phyloP scores from a whole-genome alignment of 2,797 vertebrate species.

The Rallus crepitans region DNA sequence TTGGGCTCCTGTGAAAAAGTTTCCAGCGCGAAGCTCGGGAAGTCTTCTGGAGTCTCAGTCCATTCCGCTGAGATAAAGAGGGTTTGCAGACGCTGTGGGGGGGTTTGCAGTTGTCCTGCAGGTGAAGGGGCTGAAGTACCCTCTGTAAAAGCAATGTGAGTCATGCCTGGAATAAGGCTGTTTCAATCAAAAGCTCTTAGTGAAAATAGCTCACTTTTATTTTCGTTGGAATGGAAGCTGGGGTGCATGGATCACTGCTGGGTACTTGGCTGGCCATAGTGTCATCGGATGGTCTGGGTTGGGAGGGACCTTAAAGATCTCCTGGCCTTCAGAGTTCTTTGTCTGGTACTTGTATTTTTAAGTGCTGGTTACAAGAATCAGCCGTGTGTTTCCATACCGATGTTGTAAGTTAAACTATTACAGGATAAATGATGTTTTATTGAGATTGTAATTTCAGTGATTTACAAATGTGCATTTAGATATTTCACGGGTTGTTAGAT shows the following conservation, averaged over 20 bases:
- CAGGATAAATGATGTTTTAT: neutral
- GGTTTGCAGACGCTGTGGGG: neutral
- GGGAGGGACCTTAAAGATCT: no score
- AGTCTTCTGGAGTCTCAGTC: neutral
- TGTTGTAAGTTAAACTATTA: neutral
- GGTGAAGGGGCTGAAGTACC: neutral
- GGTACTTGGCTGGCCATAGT: neutral
- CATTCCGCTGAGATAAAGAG: neutral
- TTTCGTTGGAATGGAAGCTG: neutral
- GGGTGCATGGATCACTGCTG: neutral
- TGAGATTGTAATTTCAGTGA: neutral
- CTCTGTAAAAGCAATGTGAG: neutral
- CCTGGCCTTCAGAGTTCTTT: neutral
- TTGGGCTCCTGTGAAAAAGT: conserved; percentile 66
- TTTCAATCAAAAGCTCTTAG: neutral
- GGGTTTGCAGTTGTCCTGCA: neutral
- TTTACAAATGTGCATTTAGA: neutral
- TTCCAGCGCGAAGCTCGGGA: conserved; percentile 19
- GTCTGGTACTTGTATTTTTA: neutral
- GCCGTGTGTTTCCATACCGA: neutral
- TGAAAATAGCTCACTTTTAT: neutral
- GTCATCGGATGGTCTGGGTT: no score
- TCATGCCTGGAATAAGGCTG: neutral
- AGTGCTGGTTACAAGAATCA: neutral
- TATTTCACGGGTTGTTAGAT: neutral